Base-by-base conservation (phyloP, 2,797 vertebrate genomes). In the Alosa sapidissima region DNA sequence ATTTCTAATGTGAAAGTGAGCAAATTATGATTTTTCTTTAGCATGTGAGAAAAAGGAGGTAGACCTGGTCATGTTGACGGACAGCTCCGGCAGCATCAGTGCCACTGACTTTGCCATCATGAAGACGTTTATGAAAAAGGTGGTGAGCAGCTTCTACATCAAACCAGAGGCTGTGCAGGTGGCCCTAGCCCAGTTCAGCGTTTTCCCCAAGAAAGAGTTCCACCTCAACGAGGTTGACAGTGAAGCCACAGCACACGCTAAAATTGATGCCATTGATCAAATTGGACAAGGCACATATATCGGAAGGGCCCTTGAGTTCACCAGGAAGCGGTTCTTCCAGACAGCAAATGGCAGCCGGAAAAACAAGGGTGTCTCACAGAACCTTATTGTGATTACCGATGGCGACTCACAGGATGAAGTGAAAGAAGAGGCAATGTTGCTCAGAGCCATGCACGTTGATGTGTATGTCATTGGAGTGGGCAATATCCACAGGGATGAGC, bases 341-440 rank as follows among this genome's bases (percentile, higher is more conserved):
- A 88, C 87, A 11, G 88, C 85, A 0, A 90, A 47, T 0, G 96
- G 96, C 7, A 91, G 96, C 82, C 92, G 95, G 2, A 93, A 55
- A 33, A 87, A 87, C 4, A 82, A 55, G 0, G 65, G 36, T 3
- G 83, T 96, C 41, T 91, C 92, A 8, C 96, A 97, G 86, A 96
- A 95, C 82, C 93, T 97, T 84, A 87, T 97, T 60, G 89, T 98
- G 85, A 95, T 98, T 90, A 97, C 97, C 0, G 96, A 96, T 1
- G 95, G 96, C 0, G 82, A 89, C 0, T 95, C 97, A 0, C 19
- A 89, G 0, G 96, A 97, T 9, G 52, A 83, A 0, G 95, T 97
- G 28, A 83, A 83, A 0, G 78, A 88, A 0, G 91, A 93, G 0
- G 95, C 95, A 0, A 58, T 90, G 0, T 7, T 7, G 3, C 92